Base-by-base conservation (phyloP, 2,888 invertebrate species). In the Sicus ferrugineus region DNA sequence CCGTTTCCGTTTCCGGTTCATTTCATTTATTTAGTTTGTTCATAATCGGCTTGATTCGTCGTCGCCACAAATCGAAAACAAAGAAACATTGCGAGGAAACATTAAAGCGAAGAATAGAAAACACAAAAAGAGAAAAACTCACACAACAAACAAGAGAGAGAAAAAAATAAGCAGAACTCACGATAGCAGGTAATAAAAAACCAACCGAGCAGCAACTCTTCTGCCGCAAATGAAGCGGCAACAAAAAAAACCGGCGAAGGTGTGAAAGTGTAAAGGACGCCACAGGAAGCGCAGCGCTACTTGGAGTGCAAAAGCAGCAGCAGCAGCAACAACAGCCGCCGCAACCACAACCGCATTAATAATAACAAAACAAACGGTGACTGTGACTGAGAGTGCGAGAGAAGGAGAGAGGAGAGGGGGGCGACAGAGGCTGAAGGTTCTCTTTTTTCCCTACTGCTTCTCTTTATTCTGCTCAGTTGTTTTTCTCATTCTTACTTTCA, bases 1-100 rank as follows among this genome's bases (percentile, higher is more conserved):
- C 21, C 21, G 28, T 26, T 26, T 28, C 6, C 38, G 21, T 42
- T 61, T 61, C 61, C 61, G 61, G 61, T 61, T 31, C 38, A 59
- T 21, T 59, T 59, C 34, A 21, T 19, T 42, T 21, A 2, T 61
- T 38, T 59, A 7, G 2, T 61, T 61, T 34, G 2, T 34, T 30
- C 14, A 21, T 61, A 23, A 61, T 61, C 38, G n/a, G 23, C 61
- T 14, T 14, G 23, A 38, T 42, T 61, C 26, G 56, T n/a, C 28
- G 14, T 38, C 54, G 16, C 56, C 56, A 26, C 56, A 30, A 30
- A 56, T 30, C 30, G 2, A 14, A 61, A 42, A 61, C 42, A 61
- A 42, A 61, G 38, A 61, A 59, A 42, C 14, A 61, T 2, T 4
- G 54, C 28, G 16, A 16, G 42, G 9, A n/a, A 34, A 34, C 9